Evolutionary conservation across 2,888 invertebrate genomes (phyloP), one percentile per base, ranked within the genome.

Genomic region (Lumbricus terrestris): DNA sequence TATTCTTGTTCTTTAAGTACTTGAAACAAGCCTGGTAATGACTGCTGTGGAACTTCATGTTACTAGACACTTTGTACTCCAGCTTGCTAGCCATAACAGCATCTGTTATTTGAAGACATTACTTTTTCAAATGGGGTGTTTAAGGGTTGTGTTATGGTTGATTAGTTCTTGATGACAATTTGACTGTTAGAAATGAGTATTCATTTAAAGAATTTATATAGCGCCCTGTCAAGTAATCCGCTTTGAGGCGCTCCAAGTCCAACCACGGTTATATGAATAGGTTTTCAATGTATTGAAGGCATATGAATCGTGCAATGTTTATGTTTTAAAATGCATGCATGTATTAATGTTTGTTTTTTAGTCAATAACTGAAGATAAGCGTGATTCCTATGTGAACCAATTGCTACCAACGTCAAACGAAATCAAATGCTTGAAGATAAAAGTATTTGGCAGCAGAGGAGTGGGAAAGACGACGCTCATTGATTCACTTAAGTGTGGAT

Each of bases 381-480:
- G 95, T 35, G 96, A 96, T 92, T 95, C 95, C 91, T 96, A 95
- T 93, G 96, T 96, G 90, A 95, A 96, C 91, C 97, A 97, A 94
- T 94, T 97, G 91, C 96, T 96, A 92, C 96, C 96, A 23, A 93
- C 93, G 11, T 92, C 92, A n/a, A 92, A 93, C 34, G 93, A 94
- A 2, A 93, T 96, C 90, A 93, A 93, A 83, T 95, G 96, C 54
- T 95, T 97, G 90, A 97, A 97, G 93, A 94, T 97, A 90, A 96
- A 97, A 92, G 94, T 97, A 88, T 96, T 97, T 93, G 97, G 97
- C 0, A 96, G 96, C 93, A 96, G 96, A 90, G 96, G 96, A 0
- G 96, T 96, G 5, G 97, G 97, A n/a, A 97, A 97, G 95, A 96
- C 96, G 15, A 96, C 96, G 0, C 95, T 97, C 88, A 95, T 96